Evolutionary conservation across 2,888 invertebrate species (phyloP), one percentile per base, ranked within the genome.

Genomic region (Mesoligia furuncula): DNA sequence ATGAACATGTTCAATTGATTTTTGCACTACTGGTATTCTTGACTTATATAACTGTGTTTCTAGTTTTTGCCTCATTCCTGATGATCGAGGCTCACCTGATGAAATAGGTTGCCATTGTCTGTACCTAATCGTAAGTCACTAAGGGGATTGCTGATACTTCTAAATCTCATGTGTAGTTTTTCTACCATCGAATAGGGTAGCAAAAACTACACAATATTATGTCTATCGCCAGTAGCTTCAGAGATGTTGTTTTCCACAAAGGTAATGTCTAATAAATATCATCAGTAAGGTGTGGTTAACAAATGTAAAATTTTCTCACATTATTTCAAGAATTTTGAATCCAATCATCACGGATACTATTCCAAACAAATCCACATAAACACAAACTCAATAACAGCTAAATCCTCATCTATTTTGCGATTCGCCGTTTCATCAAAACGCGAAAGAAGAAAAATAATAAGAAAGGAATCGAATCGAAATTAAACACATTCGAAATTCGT

Each of bases 391-490:
- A 74, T 64, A 79, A 73, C 68, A 77, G 74, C 74, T 67, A 79
- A 87, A 80, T 74, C 54, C 68, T 71, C 72, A 82, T 77, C 85
- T 73, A 85, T 83, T 88, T 86, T 73, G 65, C 70, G 61, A 79
- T 79, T 24, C 42, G 15, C 72, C 15, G 45, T 79, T 87, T 80
- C 82, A 87, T 80, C 81, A 77, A 73, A 87, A 79, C 78, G 70
- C 51, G 7, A 77, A 64, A 51, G 87, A 79, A 88, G 79, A 84
- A 87, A 88, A 84, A 87, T 81, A 88, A 88, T 88, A 79, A 82
- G 87, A 87, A 79, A 62, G 68, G 80, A 86, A 87, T 85, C 75
- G 88, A 88, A 83, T 79, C 79, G 83, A 83, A 88, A 87, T 87
- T 87, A 87, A 87, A 87, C 87, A 85, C 85, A 85, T 74, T 81